Evolutionary conservation across 1,140 invertebrate species (phyloP).

Genomic region (Himalopsyche phryganea): DNA sequence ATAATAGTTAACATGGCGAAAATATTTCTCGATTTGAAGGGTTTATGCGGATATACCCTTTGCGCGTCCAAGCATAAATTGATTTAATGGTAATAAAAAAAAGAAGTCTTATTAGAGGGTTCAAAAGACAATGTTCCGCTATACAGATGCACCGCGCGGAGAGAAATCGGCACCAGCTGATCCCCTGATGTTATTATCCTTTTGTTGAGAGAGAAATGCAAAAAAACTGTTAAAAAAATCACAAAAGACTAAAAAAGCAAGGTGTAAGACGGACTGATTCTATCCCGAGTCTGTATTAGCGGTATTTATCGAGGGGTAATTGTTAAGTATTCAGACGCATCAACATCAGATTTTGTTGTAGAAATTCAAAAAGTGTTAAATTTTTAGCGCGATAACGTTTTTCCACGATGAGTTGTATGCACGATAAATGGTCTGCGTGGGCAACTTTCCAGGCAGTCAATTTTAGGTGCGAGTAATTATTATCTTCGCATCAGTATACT

Average conservation of each 20-base stretch:
- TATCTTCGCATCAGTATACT: too few relatives aligned
- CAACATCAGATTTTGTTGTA: too few relatives aligned
- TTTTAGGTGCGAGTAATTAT: too few relatives aligned
- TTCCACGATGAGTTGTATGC: too few relatives aligned
- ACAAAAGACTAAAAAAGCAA: conserved; percentile 15
- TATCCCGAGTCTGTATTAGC: too few relatives aligned
- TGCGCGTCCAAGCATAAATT: conserved; percentile 20
- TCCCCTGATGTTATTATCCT: neutral
- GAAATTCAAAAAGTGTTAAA: too few relatives aligned
- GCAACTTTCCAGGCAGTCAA: too few relatives aligned
- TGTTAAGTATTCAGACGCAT: too few relatives aligned
- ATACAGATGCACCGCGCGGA: conserved; percentile 10
- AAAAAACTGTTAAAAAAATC: conserved; percentile 12
- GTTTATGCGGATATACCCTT: neutral
- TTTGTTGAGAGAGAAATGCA: conserved; percentile 15
- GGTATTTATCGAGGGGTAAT: too few relatives aligned
- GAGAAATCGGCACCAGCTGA: neutral
- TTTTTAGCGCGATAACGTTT: too few relatives aligned
- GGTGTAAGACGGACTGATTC: conserved; percentile 7
- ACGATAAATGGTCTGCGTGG: too few relatives aligned
- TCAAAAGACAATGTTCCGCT: conserved; percentile 9
- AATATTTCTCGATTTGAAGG: neutral
- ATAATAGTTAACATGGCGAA: too few relatives aligned
- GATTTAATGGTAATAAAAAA: conserved; percentile 16
- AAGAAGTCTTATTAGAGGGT: conserved; percentile 11